Base-by-base conservation (phyloP, 2,113 vertebrate species). In the Rhodinocichla rosea region DNA sequence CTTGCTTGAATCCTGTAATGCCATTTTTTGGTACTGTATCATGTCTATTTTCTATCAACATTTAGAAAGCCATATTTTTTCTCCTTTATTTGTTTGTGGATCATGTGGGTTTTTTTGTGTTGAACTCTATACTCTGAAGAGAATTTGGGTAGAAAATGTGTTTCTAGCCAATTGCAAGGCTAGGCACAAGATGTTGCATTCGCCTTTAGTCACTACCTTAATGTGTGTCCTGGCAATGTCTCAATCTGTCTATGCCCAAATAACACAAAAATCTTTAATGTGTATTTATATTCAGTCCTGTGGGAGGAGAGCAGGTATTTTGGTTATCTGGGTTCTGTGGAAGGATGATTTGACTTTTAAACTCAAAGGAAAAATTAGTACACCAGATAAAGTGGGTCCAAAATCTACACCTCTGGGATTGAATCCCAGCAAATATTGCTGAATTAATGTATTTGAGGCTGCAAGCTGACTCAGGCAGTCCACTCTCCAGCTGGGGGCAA, bases 71-170 rank as follows among this genome's bases (percentile, higher is more conserved):
- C 19, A 6, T 62, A 18, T 39, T 84, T 78, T 74, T 53, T 60
- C 18, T 81, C 35, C 7, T 65, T 32, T 68, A 39, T 35, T 1
- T 84, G 16, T 35, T 82, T 84, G 35, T 53, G 55, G 28, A 78
- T 19, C 0, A 0, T 53, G 45, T 84, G 40, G 27, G 27, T 10
- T 35, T 49, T 88, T 52, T 21, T 59, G 26, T 37, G 11, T 13
- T 76, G 39, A 85, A n/a, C 7, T 74, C 22, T 28, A 2, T 24
- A 12, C 16, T 57, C 21, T 85, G 85, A 75, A 82, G 42, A 57
- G 56, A 70, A 70, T 50, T 76, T 63, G 16, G 60, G 13, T 13
- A 42, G 57, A 40, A 91, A 30, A 30, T 17, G 17, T 40, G 11
- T 77, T 92, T 56, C 49, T 65, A 33, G 55, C 9, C 0, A 0